Evolutionary conservation across 2,797 vertebrate species (phyloP).

Genomic region (Smutsia gigantea): DNA sequence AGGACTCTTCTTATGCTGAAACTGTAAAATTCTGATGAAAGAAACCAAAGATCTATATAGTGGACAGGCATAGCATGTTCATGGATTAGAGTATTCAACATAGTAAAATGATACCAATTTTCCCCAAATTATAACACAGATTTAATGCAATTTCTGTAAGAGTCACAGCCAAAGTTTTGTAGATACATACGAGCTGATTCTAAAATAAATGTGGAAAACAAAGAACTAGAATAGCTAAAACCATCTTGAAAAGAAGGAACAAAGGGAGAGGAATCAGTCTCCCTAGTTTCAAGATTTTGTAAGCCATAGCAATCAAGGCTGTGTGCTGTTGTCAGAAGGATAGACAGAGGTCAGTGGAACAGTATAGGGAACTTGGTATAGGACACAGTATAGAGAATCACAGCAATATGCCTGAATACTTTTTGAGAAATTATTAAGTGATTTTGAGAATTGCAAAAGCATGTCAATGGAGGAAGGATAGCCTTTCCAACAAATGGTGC

Average conservation of each 20-base stretch:
- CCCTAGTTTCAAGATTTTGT: background rate
- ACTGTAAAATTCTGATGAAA: slow-evolving; percentile 24
- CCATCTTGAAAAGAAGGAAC: background rate
- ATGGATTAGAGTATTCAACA: background rate
- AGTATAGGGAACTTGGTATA: background rate
- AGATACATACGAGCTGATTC: background rate
- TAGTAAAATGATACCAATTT: background rate
- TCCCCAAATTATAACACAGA: background rate
- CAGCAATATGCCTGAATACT: background rate
- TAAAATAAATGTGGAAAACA: background rate
- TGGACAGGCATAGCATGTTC: background rate
- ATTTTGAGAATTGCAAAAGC: slow-evolving; percentile 39
- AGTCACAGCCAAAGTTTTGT: background rate
- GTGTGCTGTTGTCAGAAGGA: background rate
- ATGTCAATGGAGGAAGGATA: background rate
- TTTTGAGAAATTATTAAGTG: background rate
- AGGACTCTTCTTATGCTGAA: background rate
- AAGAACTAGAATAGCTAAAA: background rate
- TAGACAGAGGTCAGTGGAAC: background rate
- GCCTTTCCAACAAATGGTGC: too few species aligned
- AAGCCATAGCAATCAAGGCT: background rate
- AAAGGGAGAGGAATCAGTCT: background rate
- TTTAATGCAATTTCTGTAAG: background rate
- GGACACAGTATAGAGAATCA: background rate
- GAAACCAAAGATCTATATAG: background rate